These are phyloP conservation scores for Gnathonemus longibarbis DNA, from an alignment of 2,113 vertebrate genomes.

Conservation along the genomic window DNA sequence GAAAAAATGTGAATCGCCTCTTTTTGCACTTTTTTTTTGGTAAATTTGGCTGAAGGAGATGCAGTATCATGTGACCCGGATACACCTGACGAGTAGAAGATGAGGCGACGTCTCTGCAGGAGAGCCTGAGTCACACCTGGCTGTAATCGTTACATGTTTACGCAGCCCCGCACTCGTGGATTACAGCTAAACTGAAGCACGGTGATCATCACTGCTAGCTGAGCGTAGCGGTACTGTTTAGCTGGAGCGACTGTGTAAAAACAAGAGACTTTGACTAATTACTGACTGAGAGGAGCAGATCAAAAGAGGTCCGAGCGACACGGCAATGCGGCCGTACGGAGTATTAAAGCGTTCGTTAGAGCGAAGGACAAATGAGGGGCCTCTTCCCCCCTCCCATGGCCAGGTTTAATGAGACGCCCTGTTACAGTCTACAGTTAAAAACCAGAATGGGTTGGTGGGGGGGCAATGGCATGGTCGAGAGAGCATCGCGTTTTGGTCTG, in stretches of 20 bases:
- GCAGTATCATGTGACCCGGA: background rate
- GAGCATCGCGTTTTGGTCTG: background rate
- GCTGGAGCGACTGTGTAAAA: background rate
- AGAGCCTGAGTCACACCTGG: background rate
- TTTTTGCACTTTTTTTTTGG: background rate
- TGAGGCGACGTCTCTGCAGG: background rate
- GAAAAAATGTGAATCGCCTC: conserved; percentile 28
- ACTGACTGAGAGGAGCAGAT: background rate
- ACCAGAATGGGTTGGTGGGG: background rate
- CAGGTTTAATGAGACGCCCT: background rate
- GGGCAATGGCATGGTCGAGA: background rate
- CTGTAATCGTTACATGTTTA: background rate
- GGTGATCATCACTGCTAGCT: background rate
- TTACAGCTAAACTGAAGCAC: background rate
- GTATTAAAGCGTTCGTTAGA: background rate
- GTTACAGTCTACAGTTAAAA: background rate
- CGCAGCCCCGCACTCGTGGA: background rate
- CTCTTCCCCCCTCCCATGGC: background rate
- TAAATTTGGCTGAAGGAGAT: background rate
- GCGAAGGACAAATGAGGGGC: background rate
- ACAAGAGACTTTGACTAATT: background rate
- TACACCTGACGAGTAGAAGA: background rate
- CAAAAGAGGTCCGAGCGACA: background rate
- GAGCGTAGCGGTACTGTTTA: background rate
- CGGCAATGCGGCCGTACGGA: background rate